Evolutionary conservation across 2,113 vertebrate species (phyloP).

Genomic region (Fulmarus glacialis): DNA sequence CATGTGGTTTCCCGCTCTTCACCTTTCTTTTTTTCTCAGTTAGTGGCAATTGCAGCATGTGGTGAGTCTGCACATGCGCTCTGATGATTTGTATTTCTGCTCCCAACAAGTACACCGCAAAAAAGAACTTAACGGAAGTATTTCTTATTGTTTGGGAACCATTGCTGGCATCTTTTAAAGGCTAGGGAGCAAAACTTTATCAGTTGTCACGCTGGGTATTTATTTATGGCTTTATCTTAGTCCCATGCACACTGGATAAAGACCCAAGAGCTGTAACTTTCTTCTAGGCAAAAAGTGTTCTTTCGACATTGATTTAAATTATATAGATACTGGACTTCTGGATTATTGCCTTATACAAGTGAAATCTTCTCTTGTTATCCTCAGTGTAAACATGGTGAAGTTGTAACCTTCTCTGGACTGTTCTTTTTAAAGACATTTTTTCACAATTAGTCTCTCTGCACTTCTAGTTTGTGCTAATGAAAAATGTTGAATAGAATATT

Average conservation of each 20-base stretch:
- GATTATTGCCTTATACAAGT: background rate
- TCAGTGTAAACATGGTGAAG: background rate
- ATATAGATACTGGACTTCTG: background rate
- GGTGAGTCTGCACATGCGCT: background rate
- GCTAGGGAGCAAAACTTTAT: background rate
- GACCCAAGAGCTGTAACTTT: background rate
- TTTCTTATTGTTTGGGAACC: background rate
- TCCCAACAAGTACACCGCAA: background rate
- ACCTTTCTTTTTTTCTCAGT: background rate
- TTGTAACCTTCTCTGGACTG: background rate
- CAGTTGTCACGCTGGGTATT: rapidly evolving
- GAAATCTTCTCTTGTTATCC: background rate
- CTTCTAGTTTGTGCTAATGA: background rate
- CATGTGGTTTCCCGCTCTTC: background rate
- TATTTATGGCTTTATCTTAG: background rate
- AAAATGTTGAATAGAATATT: background rate
- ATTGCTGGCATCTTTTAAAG: background rate
- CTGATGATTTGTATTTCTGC: background rate
- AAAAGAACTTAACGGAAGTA: background rate
- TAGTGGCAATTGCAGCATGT: background rate
- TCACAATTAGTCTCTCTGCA: background rate
- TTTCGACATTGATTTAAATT: background rate
- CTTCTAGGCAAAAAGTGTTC: background rate
- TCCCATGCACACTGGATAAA: background rate
- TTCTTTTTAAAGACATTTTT: background rate